These are phyloP conservation scores for Onthophagus sagittarius DNA, from an alignment of 2,888 invertebrate species.

Conservation along the genomic window DNA sequence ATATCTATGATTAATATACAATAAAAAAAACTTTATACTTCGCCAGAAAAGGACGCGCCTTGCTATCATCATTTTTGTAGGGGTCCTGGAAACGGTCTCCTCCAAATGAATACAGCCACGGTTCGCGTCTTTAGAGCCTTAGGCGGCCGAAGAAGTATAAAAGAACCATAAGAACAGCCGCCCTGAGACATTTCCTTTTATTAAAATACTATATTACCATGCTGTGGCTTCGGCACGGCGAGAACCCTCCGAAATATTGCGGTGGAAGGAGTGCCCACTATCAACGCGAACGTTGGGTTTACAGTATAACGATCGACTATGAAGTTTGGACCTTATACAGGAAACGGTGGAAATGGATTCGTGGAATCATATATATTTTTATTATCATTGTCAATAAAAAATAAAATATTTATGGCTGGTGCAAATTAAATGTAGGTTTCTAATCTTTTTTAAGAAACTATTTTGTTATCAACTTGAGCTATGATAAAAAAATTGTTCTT, in stretches of 20 bases:
- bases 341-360: too few species aligned
- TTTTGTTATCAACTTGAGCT: too few species aligned
- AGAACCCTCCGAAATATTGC: not conserved
- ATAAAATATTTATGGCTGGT: too few species aligned
- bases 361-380: too few species aligned
- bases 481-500: too few species aligned
- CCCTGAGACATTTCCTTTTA: constrained; percentile 9
- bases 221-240: not conserved
- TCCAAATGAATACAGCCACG: not conserved
- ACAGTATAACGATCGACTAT: too few species aligned
- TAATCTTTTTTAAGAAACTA: too few species aligned
- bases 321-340: too few species aligned
- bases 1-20: constrained; percentile 6
- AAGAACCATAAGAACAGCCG: constrained; percentile 8
- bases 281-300: not conserved
- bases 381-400: too few species aligned
- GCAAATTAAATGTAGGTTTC: too few species aligned
- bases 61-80: not conserved
- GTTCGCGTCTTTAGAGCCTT: constrained; percentile 4
- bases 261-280: not conserved
- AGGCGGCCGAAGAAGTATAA: constrained; percentile 9
- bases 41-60: not conserved
- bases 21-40: not conserved
- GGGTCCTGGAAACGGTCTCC: not conserved
- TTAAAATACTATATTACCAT: constrained; percentile 13